Percentiles rank a stretch among this genome's conserved stretches.
These are phyloP conservation scores for Nannobrachium achirus DNA, from an alignment of 2,113 vertebrate species.

Conservation along the genomic window DNA sequence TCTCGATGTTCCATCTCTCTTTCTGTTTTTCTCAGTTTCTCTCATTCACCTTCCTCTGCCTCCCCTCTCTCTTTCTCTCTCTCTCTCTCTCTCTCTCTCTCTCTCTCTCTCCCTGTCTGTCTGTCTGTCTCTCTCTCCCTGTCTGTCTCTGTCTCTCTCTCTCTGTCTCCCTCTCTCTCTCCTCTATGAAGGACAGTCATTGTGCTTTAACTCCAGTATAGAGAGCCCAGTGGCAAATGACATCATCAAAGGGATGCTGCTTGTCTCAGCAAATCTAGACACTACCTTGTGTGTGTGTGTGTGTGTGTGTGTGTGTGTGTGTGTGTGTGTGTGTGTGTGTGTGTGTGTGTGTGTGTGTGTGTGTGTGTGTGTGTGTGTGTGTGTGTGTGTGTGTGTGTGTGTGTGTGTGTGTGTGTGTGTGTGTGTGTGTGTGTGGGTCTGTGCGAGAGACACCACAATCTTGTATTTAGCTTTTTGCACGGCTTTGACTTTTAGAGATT, in stretches of 20 bases:
- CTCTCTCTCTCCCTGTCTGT: background rate
- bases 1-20: too few species aligned
- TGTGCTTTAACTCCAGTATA: background rate
- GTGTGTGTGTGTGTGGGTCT: background rate
- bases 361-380: too few species aligned
- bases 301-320: too few species aligned
- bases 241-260: constrained; percentile 23
- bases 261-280: constrained; percentile 41
- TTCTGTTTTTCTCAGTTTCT: too few species aligned
- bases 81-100: background rate
- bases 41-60: too few species aligned
- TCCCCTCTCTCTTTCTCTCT: too few species aligned
- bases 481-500: constrained; percentile 20
- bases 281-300: too few species aligned
- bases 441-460: constrained; percentile 6
- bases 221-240: background rate
- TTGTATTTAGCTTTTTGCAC: background rate
- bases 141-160: background rate
- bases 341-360: too few species aligned
- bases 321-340: too few species aligned
- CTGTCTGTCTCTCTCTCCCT: constrained; percentile 9
- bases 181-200: constrained; percentile 21
- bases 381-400: too few species aligned
- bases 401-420: too few species aligned
- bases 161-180: constrained; percentile 6